Evolutionary conservation across 1,140 invertebrate species (phyloP).

Genomic region (Drosophila nigromelanica): DNA sequence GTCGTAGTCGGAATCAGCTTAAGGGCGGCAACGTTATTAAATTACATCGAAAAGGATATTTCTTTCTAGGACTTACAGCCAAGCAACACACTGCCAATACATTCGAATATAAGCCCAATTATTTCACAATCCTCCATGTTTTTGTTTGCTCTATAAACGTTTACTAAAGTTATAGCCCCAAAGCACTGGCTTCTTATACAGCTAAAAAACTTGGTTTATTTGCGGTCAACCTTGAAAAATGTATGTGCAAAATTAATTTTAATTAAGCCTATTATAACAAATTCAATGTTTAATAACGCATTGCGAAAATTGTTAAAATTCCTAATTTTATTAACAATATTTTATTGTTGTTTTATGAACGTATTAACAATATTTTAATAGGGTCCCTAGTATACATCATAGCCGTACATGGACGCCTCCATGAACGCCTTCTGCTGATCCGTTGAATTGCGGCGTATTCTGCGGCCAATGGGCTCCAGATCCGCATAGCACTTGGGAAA

Average conservation of each 20-base stretch:
- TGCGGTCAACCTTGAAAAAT: constrained; percentile 46
- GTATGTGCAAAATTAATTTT: constrained; percentile 58
- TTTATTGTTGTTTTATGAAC: constrained; percentile 14
- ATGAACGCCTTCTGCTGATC: constrained; percentile 91
- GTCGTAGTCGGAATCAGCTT: constrained; percentile 47
- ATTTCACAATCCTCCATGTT: constrained; percentile 72
- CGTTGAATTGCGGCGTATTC: constrained; percentile 90
- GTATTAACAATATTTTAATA: constrained; percentile 19
- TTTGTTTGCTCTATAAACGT: constrained; percentile 4
- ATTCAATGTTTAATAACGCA: constrained; percentile 12
- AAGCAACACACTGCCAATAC: constrained; percentile 59
- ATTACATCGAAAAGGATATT: not conserved
- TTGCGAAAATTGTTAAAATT: constrained; percentile 21
- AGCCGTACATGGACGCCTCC: constrained; percentile 92
- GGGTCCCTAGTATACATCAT: constrained; percentile 85
- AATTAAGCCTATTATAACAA: constrained; percentile 29
- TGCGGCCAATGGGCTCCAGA: constrained; percentile 95
- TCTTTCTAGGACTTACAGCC: constrained; percentile 55
- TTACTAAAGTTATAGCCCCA: constrained; percentile 18
- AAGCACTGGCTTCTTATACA: constrained; percentile 36
- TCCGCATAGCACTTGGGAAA: constrained; percentile 97
- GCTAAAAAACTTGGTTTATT: constrained; percentile 13
- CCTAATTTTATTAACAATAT: constrained; percentile 44
- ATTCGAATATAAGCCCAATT: constrained; percentile 60
- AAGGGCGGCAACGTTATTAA: not conserved